Evolutionary conservation across 2,888 invertebrate species (phyloP).

Genomic region (Protodeltote pygarga): DNA sequence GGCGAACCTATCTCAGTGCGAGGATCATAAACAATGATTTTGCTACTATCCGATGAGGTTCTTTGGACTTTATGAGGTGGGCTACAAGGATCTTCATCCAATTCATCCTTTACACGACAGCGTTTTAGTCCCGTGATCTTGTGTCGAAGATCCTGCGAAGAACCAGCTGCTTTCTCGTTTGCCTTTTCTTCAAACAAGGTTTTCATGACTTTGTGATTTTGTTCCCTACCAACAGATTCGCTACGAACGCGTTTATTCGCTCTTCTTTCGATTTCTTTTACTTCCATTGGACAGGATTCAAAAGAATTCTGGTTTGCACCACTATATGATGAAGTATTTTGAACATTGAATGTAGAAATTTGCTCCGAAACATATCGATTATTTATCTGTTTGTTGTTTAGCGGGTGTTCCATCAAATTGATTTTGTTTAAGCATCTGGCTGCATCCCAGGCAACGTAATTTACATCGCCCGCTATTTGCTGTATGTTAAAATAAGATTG

Average conservation of each 20-base stretch:
- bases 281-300: background rate
- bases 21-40: no score
- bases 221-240: conserved; percentile 1
- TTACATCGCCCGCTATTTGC: no score
- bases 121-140: conserved; percentile 8
- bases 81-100: background rate
- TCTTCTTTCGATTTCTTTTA: background rate
- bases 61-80: background rate
- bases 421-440: no score
- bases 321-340: no score
- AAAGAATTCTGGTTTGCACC: background rate
- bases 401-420: no score
- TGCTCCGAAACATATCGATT: no score
- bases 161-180: background rate
- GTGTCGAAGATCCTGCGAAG: conserved; percentile 2
- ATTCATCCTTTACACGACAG: background rate
- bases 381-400: no score
- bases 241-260: background rate
- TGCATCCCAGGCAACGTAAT: no score
- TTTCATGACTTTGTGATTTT: background rate
- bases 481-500: no score
- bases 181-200: background rate
- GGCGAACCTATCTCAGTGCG: background rate
- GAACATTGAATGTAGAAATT: no score
- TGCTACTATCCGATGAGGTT: background rate